Evolutionary conservation across 2,113 vertebrate genomes (phyloP).

Genomic region (Neodontobutis hainanensis): DNA sequence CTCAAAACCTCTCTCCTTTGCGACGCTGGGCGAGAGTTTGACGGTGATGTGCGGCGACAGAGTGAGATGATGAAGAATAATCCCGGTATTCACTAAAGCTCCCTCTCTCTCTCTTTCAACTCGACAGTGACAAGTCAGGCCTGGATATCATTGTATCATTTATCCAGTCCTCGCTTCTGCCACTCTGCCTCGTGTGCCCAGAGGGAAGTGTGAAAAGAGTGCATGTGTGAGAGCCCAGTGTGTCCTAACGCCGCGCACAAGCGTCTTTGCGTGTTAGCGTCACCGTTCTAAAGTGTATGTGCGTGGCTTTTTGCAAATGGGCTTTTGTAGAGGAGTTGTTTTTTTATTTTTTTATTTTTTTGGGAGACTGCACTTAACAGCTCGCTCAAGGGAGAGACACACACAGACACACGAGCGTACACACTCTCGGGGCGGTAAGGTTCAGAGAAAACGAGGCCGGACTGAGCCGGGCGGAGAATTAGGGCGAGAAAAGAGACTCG

Average conservation of each 20-base stretch:
- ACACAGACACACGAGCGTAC: constrained; percentile 21
- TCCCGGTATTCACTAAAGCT: constrained; percentile 82
- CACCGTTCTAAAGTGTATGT: constrained; percentile 37
- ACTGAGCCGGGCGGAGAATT: constrained; percentile 48
- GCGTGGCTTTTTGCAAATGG: constrained; percentile 75
- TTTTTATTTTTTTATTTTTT: constrained; percentile 47
- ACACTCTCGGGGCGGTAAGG: constrained; percentile 56
- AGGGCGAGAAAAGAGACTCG: constrained; percentile 44
- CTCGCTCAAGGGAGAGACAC: constrained; percentile 78
- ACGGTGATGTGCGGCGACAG: constrained; percentile 86
- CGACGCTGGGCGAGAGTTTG: constrained; percentile 79
- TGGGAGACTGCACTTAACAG: constrained; percentile 79
- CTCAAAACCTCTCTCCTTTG: constrained; percentile 57
- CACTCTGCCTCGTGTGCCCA: constrained; percentile 71
- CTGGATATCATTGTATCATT: constrained; percentile 86
- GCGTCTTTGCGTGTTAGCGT: constrained; percentile 62
- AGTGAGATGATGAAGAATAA: constrained; percentile 89
- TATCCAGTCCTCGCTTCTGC: constrained; percentile 75
- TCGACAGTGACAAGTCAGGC: constrained; percentile 79
- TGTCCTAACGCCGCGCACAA: constrained; percentile 17
- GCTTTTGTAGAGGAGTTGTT: constrained; percentile 69
- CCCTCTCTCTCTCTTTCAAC: constrained; percentile 60
- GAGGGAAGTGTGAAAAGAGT: constrained; percentile 77
- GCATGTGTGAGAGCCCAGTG: constrained; percentile 61
- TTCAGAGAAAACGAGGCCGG: constrained; percentile 67